These are phyloP conservation scores for Sphaeramia orbicularis DNA, from an alignment of 2,797 vertebrate genomes.

Conservation along the genomic window DNA sequence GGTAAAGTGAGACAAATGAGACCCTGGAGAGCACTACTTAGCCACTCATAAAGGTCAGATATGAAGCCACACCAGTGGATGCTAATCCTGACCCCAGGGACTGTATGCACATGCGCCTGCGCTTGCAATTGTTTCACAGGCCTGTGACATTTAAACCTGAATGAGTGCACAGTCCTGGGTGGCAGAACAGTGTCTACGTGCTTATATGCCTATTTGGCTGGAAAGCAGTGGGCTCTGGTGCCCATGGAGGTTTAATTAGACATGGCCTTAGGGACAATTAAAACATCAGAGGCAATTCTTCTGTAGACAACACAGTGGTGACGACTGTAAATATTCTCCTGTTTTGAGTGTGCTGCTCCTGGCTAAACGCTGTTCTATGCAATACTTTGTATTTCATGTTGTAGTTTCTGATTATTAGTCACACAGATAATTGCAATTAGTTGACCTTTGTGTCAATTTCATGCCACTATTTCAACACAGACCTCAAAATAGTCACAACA, in stretches of 20 bases:
- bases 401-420: too few species aligned
- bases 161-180: constrained; percentile 55
- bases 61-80: constrained; percentile 76
- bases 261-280: constrained; percentile 61
- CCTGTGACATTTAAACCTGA: constrained; percentile 83
- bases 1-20: constrained; percentile 78
- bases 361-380: constrained; percentile 3
- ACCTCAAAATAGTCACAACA: too few species aligned
- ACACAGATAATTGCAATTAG: too few species aligned
- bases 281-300: constrained; percentile 58
- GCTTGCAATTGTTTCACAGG: constrained; percentile 79
- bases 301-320: constrained; percentile 14
- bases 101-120: constrained; percentile 60
- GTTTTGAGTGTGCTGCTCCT: constrained; percentile 12
- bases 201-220: constrained; percentile 40
- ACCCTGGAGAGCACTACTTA: constrained; percentile 78
- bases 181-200: constrained; percentile 51
- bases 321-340: constrained; percentile 29
- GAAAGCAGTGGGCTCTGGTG: constrained; percentile 36
- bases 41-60: constrained; percentile 84
- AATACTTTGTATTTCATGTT: background rate
- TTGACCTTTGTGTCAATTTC: too few species aligned
- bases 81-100: constrained; percentile 82
- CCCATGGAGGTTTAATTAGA: constrained; percentile 74
- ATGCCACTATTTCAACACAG: too few species aligned